Percentiles rank a stretch among this genome's conserved stretches.
Evolutionary conservation across 2,113 vertebrate species (phyloP).

Genomic region (Vidua macroura): DNA sequence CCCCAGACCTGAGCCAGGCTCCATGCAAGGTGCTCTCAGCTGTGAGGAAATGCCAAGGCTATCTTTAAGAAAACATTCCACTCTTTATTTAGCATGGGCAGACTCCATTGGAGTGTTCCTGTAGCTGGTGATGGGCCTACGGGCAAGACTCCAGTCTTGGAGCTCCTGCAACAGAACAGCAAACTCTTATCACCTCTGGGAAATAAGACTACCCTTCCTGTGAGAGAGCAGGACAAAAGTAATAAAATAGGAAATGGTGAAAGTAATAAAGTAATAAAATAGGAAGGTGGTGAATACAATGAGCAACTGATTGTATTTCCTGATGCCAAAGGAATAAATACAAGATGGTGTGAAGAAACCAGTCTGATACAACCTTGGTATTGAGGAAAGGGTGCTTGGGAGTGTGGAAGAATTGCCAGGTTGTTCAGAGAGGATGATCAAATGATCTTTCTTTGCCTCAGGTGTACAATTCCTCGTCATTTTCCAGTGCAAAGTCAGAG

Average conservation of each 20-base stretch:
- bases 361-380: not conserved
- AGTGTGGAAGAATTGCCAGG: not conserved
- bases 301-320: not conserved
- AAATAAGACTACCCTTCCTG: not conserved
- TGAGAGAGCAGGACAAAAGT: not conserved
- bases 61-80: not conserved
- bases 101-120: not conserved
- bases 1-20: not conserved
- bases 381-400: not conserved
- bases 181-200: not conserved
- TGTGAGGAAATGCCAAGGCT: not conserved
- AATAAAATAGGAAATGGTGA: not conserved
- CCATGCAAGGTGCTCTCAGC: not conserved
- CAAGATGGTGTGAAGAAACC: not conserved
- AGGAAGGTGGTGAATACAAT: not conserved
- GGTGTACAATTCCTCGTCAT: not conserved
- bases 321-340: not conserved
- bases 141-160: not conserved
- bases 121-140: not conserved
- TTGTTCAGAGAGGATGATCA: not conserved
- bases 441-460: not conserved
- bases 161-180: not conserved
- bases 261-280: not conserved
- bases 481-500: not conserved
- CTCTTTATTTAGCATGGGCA: not conserved